Percentiles rank a stretch among this genome's conserved stretches.
phyloP scores from a whole-genome alignment of 2,113 vertebrate genomes.

The Caranx melampygus region DNA sequence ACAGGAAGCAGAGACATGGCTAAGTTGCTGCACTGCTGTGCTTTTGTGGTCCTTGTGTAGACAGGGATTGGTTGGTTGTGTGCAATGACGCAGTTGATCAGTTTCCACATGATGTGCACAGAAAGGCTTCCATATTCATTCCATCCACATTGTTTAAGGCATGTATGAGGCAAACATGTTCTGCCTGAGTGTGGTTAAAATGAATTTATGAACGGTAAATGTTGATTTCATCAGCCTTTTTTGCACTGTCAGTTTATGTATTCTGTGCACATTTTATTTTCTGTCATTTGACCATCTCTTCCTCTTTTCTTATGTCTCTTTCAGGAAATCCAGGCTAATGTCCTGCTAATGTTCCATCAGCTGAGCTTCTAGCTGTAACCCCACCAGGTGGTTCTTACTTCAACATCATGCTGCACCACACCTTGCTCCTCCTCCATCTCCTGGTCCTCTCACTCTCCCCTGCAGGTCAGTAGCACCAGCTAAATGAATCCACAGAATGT shows the following conservation, averaged over 20 bases:
- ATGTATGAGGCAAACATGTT: neutral
- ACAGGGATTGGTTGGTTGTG: neutral
- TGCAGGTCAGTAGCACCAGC: slow-evolving; percentile 69
- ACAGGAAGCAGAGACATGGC: slow-evolving; percentile 49
- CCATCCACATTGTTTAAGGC: neutral
- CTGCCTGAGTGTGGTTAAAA: neutral
- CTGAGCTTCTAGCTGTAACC: slow-evolving; percentile 68
- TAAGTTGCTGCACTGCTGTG: slow-evolving; percentile 17
- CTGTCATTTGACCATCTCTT: slow-evolving; percentile 10
- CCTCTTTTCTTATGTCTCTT: slow-evolving; percentile 17
- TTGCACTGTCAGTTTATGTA: neutral
- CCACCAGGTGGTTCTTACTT: slow-evolving; percentile 70
- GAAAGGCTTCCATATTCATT: neutral
- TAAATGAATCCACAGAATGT: neutral
- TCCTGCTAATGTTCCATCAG: slow-evolving; percentile 80
- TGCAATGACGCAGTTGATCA: neutral
- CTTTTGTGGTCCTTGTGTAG: neutral
- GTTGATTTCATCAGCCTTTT: neutral
- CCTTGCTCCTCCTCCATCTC: slow-evolving; percentile 76
- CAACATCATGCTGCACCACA: slow-evolving; percentile 80
- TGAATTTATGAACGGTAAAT: neutral
- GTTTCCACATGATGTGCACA: neutral
- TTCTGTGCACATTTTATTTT: neutral
- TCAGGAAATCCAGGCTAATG: slow-evolving; percentile 66
- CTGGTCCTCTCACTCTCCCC: slow-evolving; percentile 65